These are phyloP conservation scores for Auanema sp. DNA, from an alignment of 2,888 invertebrate species.

Conservation along the genomic window DNA sequence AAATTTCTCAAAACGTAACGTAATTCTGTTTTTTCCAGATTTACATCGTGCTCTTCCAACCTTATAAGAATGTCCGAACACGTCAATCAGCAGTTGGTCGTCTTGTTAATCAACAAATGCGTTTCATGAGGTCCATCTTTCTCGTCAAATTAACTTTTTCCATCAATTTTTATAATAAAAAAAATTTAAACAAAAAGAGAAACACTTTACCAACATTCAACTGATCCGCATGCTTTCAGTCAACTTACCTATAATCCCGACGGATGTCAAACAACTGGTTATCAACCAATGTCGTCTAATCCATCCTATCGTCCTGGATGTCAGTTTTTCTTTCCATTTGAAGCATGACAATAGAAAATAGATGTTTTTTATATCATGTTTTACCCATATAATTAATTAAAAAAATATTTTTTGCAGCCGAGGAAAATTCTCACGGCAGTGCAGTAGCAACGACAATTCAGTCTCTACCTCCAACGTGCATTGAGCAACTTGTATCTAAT, in stretches of 20 bases:
- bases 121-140: constrained; percentile 60
- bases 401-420: constrained; percentile 32
- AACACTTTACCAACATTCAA: neutral
- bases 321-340: constrained; percentile 25
- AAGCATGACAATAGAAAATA: neutral
- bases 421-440: constrained; percentile 50
- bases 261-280: constrained; percentile 27
- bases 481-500: constrained; percentile 1
- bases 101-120: constrained; percentile 64
- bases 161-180: constrained; percentile 17
- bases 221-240: constrained; percentile 25
- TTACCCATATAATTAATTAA: neutral
- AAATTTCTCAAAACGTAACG: neutral
- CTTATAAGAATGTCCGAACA: constrained; percentile 76
- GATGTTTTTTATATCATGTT: constrained; percentile 1
- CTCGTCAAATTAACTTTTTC: neutral
- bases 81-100: constrained; percentile 61
- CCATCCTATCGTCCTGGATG: constrained; percentile 44
- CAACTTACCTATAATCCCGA: constrained; percentile 48
- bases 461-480: constrained; percentile 26
- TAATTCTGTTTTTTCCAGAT: constrained; percentile 64
- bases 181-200: neutral
- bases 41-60: constrained; percentile 78
- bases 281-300: constrained; percentile 42
- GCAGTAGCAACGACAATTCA: constrained; percentile 27